phyloP scores from a whole-genome alignment of 2,888 invertebrate species.

The Leptopterna dolabrata region DNA sequence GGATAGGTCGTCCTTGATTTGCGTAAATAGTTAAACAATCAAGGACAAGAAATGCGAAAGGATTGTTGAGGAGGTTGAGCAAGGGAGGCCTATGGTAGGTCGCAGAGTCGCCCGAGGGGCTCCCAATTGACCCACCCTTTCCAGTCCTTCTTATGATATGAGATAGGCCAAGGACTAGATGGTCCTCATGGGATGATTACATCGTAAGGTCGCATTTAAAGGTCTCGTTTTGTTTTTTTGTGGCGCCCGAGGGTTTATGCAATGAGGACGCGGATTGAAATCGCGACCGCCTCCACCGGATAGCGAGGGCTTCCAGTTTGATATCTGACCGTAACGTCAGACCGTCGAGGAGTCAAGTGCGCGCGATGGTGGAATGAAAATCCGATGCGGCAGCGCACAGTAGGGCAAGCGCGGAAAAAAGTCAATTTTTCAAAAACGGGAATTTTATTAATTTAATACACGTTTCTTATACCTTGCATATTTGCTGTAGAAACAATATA shows the following conservation, averaged over 20 bases:
- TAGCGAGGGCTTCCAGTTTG: constrained; percentile 6
- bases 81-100: constrained; percentile 15
- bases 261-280: constrained; percentile 48
- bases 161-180: constrained; percentile 52
- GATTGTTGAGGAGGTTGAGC: constrained; percentile 14
- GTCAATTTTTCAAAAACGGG: too few relatives aligned
- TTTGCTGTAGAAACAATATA: too few relatives aligned
- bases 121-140: constrained; percentile 49
- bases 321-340: neutral
- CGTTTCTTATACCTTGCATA: too few relatives aligned
- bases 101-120: constrained; percentile 24
- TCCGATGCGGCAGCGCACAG: too few relatives aligned
- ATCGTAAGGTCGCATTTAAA: constrained; percentile 50
- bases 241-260: constrained; percentile 26
- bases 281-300: constrained; percentile 18
- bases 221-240: constrained; percentile 47
- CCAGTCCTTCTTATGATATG: constrained; percentile 45
- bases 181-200: constrained; percentile 45
- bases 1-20: constrained; percentile 43
- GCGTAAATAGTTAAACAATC: constrained; percentile 40
- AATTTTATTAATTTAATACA: too few relatives aligned
- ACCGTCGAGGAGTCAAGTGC: neutral
- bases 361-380: too few relatives aligned
- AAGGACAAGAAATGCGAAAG: constrained; percentile 35
- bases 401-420: too few relatives aligned